A percentile compares a stretch with the other conserved stretches of the same genome.
These are phyloP conservation scores for Phocides pigmalion DNA, from an alignment of 1,140 invertebrate species.

Conservation along the genomic window DNA sequence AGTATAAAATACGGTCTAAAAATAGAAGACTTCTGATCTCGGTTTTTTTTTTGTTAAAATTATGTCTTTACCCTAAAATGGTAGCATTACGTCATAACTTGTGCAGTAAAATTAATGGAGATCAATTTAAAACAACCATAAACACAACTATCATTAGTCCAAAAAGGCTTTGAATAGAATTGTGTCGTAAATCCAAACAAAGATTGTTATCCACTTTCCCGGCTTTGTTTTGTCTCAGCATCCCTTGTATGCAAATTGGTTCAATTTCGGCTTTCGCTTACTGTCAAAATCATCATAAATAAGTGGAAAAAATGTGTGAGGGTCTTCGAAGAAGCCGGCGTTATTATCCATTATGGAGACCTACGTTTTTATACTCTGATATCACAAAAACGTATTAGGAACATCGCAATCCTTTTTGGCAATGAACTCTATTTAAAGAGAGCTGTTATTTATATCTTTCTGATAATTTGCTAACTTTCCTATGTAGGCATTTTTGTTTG, in stretches of 20 bases:
- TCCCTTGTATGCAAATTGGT: conserved; percentile 58
- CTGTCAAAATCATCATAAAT: conserved; percentile 55
- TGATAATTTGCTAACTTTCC: no score
- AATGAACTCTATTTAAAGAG: conserved; percentile 8
- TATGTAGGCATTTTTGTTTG: no score
- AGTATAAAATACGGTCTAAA: no score
- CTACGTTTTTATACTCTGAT: neutral
- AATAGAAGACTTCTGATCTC: no score
- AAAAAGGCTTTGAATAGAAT: conserved; percentile 11
- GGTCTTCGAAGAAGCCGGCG: conserved; percentile 37
- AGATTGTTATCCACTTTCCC: conserved; percentile 19
- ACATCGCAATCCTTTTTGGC: conserved; percentile 2
- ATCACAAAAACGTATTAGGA: neutral
- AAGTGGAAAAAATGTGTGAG: conserved; percentile 47
- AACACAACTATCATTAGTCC: neutral
- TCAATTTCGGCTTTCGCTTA: conserved; percentile 55
- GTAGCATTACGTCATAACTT: conserved; percentile 12
- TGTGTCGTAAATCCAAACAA: conserved; percentile 17
- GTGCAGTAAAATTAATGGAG: conserved; percentile 27
- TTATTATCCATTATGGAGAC: conserved; percentile 38
- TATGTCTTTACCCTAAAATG: no score
- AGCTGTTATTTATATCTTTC: no score
- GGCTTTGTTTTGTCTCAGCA: conserved; percentile 16
- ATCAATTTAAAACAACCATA: conserved; percentile 20
- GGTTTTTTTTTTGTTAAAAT: no score